Evolutionary conservation across 2,113 vertebrate genomes (phyloP).

Genomic region (Murina feae): DNA sequence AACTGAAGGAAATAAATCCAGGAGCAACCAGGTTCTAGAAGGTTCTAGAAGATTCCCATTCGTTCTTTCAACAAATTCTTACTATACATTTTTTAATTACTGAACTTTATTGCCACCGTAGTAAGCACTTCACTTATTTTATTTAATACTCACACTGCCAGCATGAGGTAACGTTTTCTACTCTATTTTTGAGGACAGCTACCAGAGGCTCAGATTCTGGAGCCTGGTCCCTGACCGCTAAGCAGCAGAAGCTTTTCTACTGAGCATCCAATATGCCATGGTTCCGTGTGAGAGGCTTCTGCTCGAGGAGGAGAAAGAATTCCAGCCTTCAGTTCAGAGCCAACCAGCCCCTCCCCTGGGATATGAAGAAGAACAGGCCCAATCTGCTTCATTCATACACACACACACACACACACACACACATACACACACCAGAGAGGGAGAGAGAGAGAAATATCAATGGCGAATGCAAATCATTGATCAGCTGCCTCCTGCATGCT

Average conservation of each 20-base stretch:
- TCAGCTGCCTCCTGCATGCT: too few relatives aligned
- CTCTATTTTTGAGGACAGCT: neutral
- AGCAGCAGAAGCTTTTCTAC: neutral
- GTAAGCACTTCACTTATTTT: neutral
- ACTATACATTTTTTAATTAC: neutral
- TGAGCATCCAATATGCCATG: neutral
- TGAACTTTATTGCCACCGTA: neutral
- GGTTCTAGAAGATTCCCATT: neutral
- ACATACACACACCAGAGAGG: too few relatives aligned
- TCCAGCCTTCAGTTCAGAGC: neutral
- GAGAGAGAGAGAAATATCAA: too few relatives aligned
- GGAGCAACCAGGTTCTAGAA: neutral
- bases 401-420: too few relatives aligned
- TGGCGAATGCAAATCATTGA: too few relatives aligned
- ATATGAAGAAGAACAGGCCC: neutral
- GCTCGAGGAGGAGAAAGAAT: neutral
- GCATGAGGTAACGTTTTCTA: neutral
- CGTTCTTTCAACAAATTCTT: neutral
- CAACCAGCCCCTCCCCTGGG: neutral
- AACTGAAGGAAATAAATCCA: neutral
- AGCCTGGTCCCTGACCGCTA: neutral
- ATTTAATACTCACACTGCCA: neutral
- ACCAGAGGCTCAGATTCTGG: neutral
- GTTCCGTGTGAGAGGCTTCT: neutral
- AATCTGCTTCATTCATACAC: neutral